A percentile compares a stretch with the other conserved stretches of the same genome.
phyloP scores from a whole-genome alignment of 2,113 vertebrate species.

The Catagonus wagneri region DNA sequence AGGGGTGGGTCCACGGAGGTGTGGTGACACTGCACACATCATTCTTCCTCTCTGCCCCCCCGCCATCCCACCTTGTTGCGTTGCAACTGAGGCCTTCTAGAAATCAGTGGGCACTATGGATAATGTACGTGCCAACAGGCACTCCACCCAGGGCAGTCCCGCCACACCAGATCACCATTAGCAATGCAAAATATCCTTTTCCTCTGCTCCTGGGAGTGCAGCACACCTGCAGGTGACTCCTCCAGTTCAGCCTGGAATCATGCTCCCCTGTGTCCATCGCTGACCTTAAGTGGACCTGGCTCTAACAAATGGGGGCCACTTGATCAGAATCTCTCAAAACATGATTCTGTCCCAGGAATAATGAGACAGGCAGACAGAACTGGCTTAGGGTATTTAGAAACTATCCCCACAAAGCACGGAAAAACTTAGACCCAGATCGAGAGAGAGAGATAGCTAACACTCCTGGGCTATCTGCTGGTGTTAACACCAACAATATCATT shows the following conservation, averaged over 20 bases:
- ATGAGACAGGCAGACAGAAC: not conserved
- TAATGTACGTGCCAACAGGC: not conserved
- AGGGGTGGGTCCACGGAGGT: not conserved
- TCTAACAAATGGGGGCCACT: not conserved
- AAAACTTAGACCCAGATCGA: not conserved
- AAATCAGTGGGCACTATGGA: not conserved
- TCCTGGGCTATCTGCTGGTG: not conserved
- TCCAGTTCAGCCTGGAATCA: not conserved
- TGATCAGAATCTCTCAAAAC: constrained; percentile 8
- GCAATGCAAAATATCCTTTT: not conserved
- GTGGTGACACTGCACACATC: not conserved
- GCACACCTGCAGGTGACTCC: not conserved
- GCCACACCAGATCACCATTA: not conserved
- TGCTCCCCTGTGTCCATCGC: not conserved
- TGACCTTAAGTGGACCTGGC: not conserved
- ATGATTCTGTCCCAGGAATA: not conserved
- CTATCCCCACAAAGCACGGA: not conserved
- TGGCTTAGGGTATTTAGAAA: not conserved
- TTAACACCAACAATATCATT: not conserved
- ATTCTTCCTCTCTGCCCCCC: too few relatives aligned
- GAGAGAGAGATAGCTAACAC: not conserved
- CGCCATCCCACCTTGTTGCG: not conserved
- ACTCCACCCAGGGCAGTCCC: accelerated
- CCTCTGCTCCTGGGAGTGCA: not conserved
- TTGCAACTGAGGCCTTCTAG: not conserved